Conservation (phyloP, 1,140 invertebrate species). For the Penaeus vannamei region DNA sequence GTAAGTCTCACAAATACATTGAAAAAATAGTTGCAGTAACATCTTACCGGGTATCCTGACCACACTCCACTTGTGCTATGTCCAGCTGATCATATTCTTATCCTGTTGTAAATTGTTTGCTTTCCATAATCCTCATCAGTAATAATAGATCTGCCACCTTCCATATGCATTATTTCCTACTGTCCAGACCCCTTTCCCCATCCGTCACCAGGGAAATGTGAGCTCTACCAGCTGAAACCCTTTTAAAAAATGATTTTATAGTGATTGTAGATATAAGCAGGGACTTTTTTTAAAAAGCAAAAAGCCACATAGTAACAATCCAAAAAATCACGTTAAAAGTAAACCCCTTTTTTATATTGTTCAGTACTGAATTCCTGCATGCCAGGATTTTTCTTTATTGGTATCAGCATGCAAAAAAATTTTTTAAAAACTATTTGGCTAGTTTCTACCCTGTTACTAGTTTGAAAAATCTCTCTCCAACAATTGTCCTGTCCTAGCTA, state of each 20-base stretch:
- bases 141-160: conserved; percentile 89
- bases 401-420: not conserved
- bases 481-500: not conserved
- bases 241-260: conserved; percentile 69
- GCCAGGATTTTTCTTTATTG: no score
- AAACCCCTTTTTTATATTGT: no score
- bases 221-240: conserved; percentile 87
- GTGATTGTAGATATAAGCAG: not conserved
- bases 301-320: no score
- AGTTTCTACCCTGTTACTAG: not conserved
- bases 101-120: conserved; percentile 70
- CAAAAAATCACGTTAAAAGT: no score
- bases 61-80: conserved; percentile 81
- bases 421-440: not conserved
- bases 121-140: conserved; percentile 82
- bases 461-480: not conserved
- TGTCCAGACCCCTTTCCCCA: conserved; percentile 81
- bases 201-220: conserved; percentile 87
- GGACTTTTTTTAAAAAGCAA: not conserved
- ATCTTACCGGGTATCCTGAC: conserved; percentile 76
- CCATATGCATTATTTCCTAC: conserved; percentile 95
- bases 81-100: conserved; percentile 72
- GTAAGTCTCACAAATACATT: not conserved
- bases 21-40: conserved; percentile 77
- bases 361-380: no score